Evolutionary conservation across 2,113 vertebrate genomes (phyloP).

Genomic region (Boleophthalmus pectinirostris): DNA sequence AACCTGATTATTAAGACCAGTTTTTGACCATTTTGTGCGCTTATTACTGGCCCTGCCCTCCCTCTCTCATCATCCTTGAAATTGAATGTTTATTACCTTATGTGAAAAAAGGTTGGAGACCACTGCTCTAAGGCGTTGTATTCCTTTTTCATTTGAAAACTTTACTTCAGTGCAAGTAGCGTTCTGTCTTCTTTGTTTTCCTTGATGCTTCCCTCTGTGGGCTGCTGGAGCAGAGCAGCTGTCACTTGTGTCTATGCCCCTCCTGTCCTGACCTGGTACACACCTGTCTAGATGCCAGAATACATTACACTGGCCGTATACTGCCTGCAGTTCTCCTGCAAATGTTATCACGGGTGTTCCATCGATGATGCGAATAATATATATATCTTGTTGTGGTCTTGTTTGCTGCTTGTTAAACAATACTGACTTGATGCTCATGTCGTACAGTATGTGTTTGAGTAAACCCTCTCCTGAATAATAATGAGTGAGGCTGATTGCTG

Average conservation of each 20-base stretch:
- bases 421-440: too few species aligned
- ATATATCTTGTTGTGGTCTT: too few species aligned
- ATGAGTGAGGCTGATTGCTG: constrained; percentile 81
- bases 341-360: constrained; percentile 12
- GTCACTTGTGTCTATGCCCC: constrained; percentile 49
- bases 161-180: background rate
- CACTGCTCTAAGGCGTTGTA: too few species aligned
- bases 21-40: too few species aligned
- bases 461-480: background rate
- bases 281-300: constrained; percentile 29
- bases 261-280: constrained; percentile 43
- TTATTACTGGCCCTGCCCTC: too few species aligned
- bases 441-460: too few species aligned
- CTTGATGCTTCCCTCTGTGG: constrained; percentile 35
- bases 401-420: too few species aligned
- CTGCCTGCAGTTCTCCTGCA: constrained; percentile 8
- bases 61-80: too few species aligned
- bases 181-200: constrained; percentile 41
- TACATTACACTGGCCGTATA: constrained; percentile 34
- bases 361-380: background rate
- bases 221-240: constrained; percentile 53
- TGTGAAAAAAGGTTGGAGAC: too few species aligned
- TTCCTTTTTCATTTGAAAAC: background rate
- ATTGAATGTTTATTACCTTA: too few species aligned
- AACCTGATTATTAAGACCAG: too few species aligned